Evolutionary conservation across 2,888 invertebrate species (phyloP), one percentile per base, ranked within the genome.

Genomic region (Pocota personata): DNA sequence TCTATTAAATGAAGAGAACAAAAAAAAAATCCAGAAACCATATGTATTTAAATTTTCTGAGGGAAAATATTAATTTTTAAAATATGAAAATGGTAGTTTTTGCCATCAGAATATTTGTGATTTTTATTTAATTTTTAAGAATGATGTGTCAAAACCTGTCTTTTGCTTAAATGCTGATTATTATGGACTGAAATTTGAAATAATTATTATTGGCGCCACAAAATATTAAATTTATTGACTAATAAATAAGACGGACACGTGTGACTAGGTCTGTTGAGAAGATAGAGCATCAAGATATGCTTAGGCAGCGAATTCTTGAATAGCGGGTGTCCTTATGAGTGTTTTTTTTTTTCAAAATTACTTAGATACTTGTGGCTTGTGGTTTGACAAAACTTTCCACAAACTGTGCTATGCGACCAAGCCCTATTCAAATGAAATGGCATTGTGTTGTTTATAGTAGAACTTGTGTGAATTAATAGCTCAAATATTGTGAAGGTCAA

Each of bases 191-290:
- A 46, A 30, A 35, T 50, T 50, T 66, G 16, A 43, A 32, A 75
- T 66, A 69, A 62, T 75, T 76, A 79, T 57, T 57, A 50, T 71
- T 66, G 69, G 71, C 76, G 82, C 71, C 76, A 55, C 50, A 55
- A 64, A 57, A 46, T 64, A 55, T 24, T 50, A 71, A 71, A 64
- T 71, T 76, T 72, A 77, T 82, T 37, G 35, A 24, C 8, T 50
- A 72, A 77, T 82, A 64, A 71, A 76, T 55, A 46, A 46, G 43
- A 71, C n/a, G 27, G 50, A 52, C 48, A 71, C 69, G 62, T 62
- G 66, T 62, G 46, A 52, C 1, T 30, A 27, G 3, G 19, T 46
- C 14, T 7, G 16, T 16, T 6, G 43, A 6, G 43, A 8, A 19
- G 46, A 3, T 43, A 16, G 43, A 16, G 24, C 24, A 24, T 24